phyloP scores from a whole-genome alignment of 2,888 invertebrate species.

The Netelia fuscicornis region DNA sequence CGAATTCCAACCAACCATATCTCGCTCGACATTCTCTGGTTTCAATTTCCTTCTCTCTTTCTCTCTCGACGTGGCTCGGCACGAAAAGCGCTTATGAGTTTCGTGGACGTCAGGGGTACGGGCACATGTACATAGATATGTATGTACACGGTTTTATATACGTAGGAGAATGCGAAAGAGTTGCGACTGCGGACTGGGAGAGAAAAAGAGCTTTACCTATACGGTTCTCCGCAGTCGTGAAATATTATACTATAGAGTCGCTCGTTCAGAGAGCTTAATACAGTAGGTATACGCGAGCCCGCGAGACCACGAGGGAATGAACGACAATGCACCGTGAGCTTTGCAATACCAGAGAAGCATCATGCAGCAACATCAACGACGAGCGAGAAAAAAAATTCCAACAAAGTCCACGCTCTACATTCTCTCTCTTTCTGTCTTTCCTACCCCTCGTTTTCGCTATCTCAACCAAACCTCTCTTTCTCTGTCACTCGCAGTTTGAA shows the following conservation, averaged over 20 bases:
- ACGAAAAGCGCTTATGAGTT: constrained; percentile 65
- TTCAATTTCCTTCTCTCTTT: constrained; percentile 21
- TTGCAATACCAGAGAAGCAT: constrained; percentile 56
- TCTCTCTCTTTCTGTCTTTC: constrained; percentile 16
- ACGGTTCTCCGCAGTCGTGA: constrained; percentile 55
- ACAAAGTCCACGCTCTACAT: constrained; percentile 47
- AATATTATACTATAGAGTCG: constrained; percentile 47
- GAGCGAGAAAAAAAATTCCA: constrained; percentile 52
- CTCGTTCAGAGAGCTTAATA: constrained; percentile 28
- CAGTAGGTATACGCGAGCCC: constrained; percentile 36
- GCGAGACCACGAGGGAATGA: constrained; percentile 41
- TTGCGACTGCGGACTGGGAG: constrained; percentile 9
- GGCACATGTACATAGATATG: background rate
- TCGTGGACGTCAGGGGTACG: constrained; percentile 31
- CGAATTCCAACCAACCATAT: constrained; percentile 44
- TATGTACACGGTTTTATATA: background rate
- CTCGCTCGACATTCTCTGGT: constrained; percentile 16
- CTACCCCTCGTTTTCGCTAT: constrained; percentile 27
- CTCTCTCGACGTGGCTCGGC: constrained; percentile 22
- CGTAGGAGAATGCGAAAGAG: constrained; percentile 4
- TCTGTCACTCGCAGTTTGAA: constrained; percentile 62
- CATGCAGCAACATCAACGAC: constrained; percentile 58
- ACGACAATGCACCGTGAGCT: constrained; percentile 67
- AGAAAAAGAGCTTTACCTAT: constrained; percentile 51
- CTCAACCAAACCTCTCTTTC: constrained; percentile 39